Evolutionary conservation across 2,888 invertebrate genomes (phyloP).

Genomic region (Pterobdella sp.): DNA sequence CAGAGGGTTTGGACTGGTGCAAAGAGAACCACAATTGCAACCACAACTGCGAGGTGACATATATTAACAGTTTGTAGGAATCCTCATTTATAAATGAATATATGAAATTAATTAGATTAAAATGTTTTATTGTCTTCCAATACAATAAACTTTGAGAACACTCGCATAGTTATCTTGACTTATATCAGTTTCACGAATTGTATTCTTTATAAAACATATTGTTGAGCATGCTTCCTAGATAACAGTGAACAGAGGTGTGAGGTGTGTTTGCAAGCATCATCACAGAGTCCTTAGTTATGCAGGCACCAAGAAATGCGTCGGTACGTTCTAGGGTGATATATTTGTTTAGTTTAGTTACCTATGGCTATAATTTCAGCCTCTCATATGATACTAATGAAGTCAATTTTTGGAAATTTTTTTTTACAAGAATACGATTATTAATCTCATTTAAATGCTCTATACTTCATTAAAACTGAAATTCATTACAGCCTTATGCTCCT

Average conservation of each 20-base stretch:
- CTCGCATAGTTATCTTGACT: too few relatives aligned
- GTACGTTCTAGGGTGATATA: slow-evolving; percentile 8
- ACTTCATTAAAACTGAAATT: too few relatives aligned
- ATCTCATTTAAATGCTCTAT: too few relatives aligned
- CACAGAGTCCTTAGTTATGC: slow-evolving; percentile 5
- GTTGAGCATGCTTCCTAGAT: not conserved
- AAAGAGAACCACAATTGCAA: slow-evolving; percentile 12
- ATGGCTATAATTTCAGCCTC: too few relatives aligned
- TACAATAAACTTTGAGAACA: not conserved
- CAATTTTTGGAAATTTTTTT: too few relatives aligned
- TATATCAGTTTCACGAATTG: too few relatives aligned
- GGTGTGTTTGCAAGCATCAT: slow-evolving; percentile 20
- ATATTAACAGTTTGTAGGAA: not conserved
- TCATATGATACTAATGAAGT: too few relatives aligned
- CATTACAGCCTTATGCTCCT: slow-evolving; percentile 30
- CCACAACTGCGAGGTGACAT: not conserved
- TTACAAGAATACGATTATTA: too few relatives aligned
- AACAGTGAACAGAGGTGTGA: slow-evolving; percentile 6
- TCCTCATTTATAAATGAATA: not conserved
- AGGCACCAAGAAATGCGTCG: slow-evolving; percentile 17
- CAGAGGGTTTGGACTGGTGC: slow-evolving; percentile 25
- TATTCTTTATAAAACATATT: not conserved
- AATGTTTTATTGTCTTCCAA: not conserved
- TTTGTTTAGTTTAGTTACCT: too few relatives aligned
- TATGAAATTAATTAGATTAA: not conserved